These are phyloP conservation scores for Diglossa cyanea DNA, from an alignment of 2,797 vertebrate species.

Conservation along the genomic window DNA sequence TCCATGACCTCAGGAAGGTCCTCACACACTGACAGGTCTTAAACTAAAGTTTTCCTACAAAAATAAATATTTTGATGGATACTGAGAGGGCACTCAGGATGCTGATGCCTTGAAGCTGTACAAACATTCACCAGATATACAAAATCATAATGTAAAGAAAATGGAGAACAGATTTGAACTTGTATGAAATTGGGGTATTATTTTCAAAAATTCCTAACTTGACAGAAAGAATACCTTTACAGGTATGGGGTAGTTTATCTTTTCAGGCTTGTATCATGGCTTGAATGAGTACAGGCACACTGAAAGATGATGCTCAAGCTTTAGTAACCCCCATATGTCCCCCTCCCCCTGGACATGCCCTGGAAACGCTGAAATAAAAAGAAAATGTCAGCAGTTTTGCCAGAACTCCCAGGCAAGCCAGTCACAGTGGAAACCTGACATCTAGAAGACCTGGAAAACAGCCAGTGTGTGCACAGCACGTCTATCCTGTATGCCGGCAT, in stretches of 20 bases:
- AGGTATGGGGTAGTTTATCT: not conserved
- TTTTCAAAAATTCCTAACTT: not conserved
- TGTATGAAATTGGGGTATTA: not conserved
- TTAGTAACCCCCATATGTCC: not conserved
- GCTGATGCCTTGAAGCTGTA: not conserved
- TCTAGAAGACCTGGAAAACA: slow-evolving; percentile 26
- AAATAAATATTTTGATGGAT: not conserved
- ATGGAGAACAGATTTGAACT: not conserved
- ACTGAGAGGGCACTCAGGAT: not conserved
- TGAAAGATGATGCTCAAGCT: not conserved
- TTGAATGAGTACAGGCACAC: not conserved
- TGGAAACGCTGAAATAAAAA: not conserved
- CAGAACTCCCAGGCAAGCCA: not conserved
- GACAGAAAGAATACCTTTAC: not conserved
- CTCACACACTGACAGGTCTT: not conserved
- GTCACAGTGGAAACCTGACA: slow-evolving; percentile 2
- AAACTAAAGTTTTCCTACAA: not conserved
- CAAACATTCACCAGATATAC: not conserved
- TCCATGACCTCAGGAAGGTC: not conserved
- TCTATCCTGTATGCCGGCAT: slow-evolving; percentile 4
- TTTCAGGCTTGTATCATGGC: not conserved
- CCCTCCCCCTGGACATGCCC: not conserved
- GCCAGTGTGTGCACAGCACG: slow-evolving; percentile 29
- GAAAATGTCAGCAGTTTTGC: not conserved
- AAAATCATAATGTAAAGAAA: not conserved